Base-by-base conservation (phyloP, 2,888 invertebrate species). In the Branchipolynoe longqiensis region DNA sequence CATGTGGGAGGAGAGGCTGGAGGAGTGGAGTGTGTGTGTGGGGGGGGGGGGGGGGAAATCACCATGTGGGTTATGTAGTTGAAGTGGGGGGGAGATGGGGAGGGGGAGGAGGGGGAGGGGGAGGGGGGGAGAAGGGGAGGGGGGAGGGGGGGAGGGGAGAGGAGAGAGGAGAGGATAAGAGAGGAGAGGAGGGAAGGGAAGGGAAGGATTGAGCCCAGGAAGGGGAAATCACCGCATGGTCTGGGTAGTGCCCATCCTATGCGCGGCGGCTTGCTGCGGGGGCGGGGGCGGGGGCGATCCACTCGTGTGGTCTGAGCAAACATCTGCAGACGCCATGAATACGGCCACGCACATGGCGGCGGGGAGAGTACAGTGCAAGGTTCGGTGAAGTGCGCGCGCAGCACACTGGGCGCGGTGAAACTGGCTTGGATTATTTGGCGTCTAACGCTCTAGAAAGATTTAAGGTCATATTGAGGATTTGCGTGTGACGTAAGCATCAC, bases 281-380 rank as follows among this genome's bases (percentile, higher is more conserved):
- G 69, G 69, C 0, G 36, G 36, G 69, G 38, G 38, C 14, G 18
- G 69, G 69, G 33, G 25, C 22, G 69, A 40, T 78, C 54, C 78
- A 78, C 48, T 78, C 78, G 48, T 78, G 78, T 78, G 78, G 78
- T 41, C 78, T 54, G 78, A 78, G 48, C 48, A 78, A 78, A 78
- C 73, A 73, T 78, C 41, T 28, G 69, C n/a, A 38, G 69, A 31
- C 48, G 48, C 48, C 25, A n/a, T n/a, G n/a, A n/a, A n/a, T n/a
- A n/a, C n/a, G n/a, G n/a, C n/a, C n/a, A n/a, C n/a, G 3, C 56
- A 56, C 56, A 56, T 56, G 56, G 56, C 56, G 25, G 6, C 56
- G 25, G 56, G 56, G 56, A 56, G 22, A n/a, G n/a, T n/a, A n/a
- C n/a, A n/a, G n/a, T n/a, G n/a, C n/a, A n/a, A n/a, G n/a, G n/a